Base-by-base conservation (phyloP, 1,140 invertebrate genomes). In the Odontomachus brunneus region DNA sequence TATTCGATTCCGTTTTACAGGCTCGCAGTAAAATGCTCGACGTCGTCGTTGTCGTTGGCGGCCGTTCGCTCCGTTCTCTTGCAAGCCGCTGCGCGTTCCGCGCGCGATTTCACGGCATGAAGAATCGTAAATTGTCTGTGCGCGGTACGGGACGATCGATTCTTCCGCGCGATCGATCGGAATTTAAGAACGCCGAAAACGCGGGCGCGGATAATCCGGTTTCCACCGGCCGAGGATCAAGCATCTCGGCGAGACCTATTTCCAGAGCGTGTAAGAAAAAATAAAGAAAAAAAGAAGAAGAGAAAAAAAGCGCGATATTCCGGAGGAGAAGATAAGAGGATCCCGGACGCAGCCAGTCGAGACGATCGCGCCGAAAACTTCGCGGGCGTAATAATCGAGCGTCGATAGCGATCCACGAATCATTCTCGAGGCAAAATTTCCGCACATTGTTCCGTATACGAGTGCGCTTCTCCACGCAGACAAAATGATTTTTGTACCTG, bases 81-180 rank as follows among this genome's bases (percentile, higher is more conserved):
- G 65, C 57, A 33, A 86, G 26, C 60, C 38, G 62, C 67, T 71
- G 7, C 73, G 22, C 65, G 67, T 82, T 38, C 51, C 55, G 76
- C 72, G 66, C 73, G 51, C 38, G 60, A 84, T 85, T 85, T 72
- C 84, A 80, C 51, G 51, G 29, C 51, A 59, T 49, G 33, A 24
- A 24, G 33, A 69, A 67, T 74, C 62, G 48, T 74, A 85, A 86
- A 85, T 86, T 86, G 83, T 85, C 69, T 62, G 75, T 62, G 55
- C 69, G 26, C 24, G 11, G 17, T 51, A 44, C 78, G 33, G 53
- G 69, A 53, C 69, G 33, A 69, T 55, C 24, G 84, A 48, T 86
- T 86, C 17, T 86, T 85, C 75, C 75, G 33, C 62, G 19, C 49
- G 75, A 69, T 82, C 67, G 83, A 76, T 62, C 69, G 5, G 53